These are phyloP conservation scores for Argynnis bischoffii DNA, from an alignment of 2,888 invertebrate genomes.

Conservation along the genomic window DNA sequence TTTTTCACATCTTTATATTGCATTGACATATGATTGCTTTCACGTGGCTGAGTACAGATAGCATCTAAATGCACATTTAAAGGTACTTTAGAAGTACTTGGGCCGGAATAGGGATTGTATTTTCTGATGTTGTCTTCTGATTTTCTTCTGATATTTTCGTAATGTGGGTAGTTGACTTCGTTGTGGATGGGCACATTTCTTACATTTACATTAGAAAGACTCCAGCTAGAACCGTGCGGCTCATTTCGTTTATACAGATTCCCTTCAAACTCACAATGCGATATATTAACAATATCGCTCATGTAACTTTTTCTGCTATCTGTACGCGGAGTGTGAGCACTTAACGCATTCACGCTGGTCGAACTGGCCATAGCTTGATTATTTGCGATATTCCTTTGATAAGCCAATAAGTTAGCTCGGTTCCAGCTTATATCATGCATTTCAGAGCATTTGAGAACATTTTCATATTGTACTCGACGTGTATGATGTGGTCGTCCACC, in stretches of 20 bases:
- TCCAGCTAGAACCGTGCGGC: slow-evolving; percentile 31
- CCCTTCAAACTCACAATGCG: slow-evolving; percentile 18
- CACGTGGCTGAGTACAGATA: slow-evolving; percentile 30
- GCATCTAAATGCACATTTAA: slow-evolving; percentile 2
- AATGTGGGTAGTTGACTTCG: slow-evolving; percentile 4
- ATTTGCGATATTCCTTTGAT: slow-evolving; percentile 4
- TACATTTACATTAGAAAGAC: slow-evolving; percentile 22
- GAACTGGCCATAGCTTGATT: slow-evolving; percentile 13
- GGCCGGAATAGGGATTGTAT: slow-evolving; percentile 3
- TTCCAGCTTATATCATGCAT: slow-evolving; percentile 10
- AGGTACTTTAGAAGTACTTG: slow-evolving; percentile 11
- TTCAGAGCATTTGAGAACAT: neutral
- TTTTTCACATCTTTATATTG: neutral
- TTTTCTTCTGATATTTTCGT: slow-evolving; percentile 25
- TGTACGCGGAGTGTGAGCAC: neutral
- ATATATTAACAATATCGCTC: slow-evolving; percentile 4
- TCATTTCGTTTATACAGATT: slow-evolving; percentile 19
- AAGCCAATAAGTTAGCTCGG: slow-evolving; percentile 11
- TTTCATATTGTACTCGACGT: neutral
- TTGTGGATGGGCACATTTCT: neutral
- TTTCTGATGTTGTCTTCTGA: slow-evolving; percentile 32
- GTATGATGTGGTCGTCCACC: neutral
- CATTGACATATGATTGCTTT: slow-evolving; percentile 12
- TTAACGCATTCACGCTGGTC: slow-evolving; percentile 4
- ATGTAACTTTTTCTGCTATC: slow-evolving; percentile 6